These are phyloP conservation scores for Euwallacea fornicatus DNA, from an alignment of 1,140 invertebrate genomes.

Conservation along the genomic window DNA sequence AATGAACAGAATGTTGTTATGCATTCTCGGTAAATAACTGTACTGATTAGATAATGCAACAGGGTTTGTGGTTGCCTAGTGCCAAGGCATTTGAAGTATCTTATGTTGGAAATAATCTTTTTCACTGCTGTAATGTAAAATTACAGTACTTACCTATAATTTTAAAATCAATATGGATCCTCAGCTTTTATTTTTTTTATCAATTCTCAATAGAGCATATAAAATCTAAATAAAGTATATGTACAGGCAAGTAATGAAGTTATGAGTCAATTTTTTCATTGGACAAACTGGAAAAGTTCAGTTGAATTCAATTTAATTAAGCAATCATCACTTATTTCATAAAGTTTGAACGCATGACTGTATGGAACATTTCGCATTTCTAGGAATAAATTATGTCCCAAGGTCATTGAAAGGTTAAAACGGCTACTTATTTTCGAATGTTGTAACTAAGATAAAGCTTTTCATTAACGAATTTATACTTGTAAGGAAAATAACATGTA, in stretches of 20 bases:
- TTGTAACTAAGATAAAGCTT: conserved; percentile 3
- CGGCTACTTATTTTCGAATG: neutral
- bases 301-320: conserved; percentile 26
- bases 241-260: no score
- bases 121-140: no score
- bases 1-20: no score
- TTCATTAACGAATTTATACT: neutral
- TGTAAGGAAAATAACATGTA: no score
- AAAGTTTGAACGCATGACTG: conserved; percentile 16
- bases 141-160: no score
- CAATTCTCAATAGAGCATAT: no score
- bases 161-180: no score
- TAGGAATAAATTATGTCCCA: conserved; percentile 25
- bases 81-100: neutral
- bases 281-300: conserved; percentile 24
- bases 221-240: no score
- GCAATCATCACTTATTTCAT: conserved; percentile 10
- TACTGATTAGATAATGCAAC: conserved; percentile 5
- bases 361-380: conserved; percentile 20
- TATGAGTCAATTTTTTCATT: neutral
- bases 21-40: neutral
- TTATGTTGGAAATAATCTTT: no score
- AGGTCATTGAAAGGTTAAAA: conserved; percentile 25
- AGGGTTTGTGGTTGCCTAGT: neutral
- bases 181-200: no score